These are phyloP conservation scores for Scaptomyza caliginosa DNA, from an alignment of 2,888 invertebrate genomes.

Conservation along the genomic window DNA sequence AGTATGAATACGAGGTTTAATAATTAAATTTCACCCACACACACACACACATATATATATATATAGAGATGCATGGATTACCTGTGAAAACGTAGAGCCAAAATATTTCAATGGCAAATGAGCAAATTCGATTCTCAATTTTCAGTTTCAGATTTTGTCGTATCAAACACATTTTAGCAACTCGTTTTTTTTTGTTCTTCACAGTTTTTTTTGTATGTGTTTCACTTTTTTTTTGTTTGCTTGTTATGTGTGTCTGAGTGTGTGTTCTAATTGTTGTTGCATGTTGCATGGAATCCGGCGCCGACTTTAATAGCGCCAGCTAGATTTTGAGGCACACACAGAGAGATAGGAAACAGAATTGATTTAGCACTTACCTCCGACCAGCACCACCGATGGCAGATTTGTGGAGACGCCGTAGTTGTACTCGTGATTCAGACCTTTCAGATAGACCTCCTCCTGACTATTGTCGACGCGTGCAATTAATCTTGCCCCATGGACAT, in stretches of 20 bases:
- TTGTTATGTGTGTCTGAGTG: neutral
- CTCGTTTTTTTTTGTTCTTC: neutral
- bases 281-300: conserved; percentile 26
- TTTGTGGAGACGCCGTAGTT: conserved; percentile 95
- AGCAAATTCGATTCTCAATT: conserved; percentile 74
- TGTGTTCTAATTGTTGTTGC: conserved; percentile 22
- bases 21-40: conserved; percentile 65
- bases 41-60: conserved; percentile 8
- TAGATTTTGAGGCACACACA: conserved; percentile 9
- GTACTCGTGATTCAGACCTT: conserved; percentile 92
- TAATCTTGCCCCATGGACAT: conserved; percentile 93
- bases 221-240: neutral
- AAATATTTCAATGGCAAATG: conserved; percentile 62
- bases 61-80: conserved; percentile 5
- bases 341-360: conserved; percentile 24
- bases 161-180: conserved; percentile 14
- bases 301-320: conserved; percentile 49
- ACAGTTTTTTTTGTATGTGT: neutral
- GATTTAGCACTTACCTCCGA: conserved; percentile 89
- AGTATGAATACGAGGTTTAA: conserved; percentile 43
- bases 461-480: conserved; percentile 94
- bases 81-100: conserved; percentile 28
- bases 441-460: conserved; percentile 91
- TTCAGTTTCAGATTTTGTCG: conserved; percentile 62
- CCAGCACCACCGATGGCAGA: conserved; percentile 93